Evolutionary conservation across 2,797 vertebrate genomes (phyloP), one percentile per base, ranked within the genome.

Genomic region (Ptychadena robeensis): DNA sequence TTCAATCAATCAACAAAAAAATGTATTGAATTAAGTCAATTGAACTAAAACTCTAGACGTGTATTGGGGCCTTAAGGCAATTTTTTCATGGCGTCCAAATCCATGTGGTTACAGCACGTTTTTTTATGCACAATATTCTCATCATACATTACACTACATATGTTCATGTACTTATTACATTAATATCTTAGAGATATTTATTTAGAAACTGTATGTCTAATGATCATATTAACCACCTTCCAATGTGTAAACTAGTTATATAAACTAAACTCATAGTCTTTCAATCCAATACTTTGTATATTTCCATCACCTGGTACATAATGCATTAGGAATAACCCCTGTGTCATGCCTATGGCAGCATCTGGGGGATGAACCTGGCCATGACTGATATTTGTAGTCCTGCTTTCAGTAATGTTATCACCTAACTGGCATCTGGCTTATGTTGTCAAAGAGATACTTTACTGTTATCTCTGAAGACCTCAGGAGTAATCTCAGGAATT

Each of bases 341-440:
- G 40, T 40, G 37, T 67, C 70, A 61, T 27, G 5, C 44, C 30
- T 40, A n/a, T 3, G 27, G 79, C 35, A 37, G 40, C 59, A 38
- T 67, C 64, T 25, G 10, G 40, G 28, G 80, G 65, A 65, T 83
- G 82, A 83, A 77, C n/a, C 2, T 44, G 8, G 15, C 0, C 1
- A 0, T 6, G 0, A 48, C 32, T 80, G 11, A 82, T 78, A 73
- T 37, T 61, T 63, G 25, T n/a, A 72, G 37, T 72, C 0, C 30
- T 28, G 38, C 9, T 4, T 35, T 35, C 9, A 74, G 27, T 32
- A 40, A 81, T 66, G 44, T 37, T 82, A 37, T 70, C 63, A 30
- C 75, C 86, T 79, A 78, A 48, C 35, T 65, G 77, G 59, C 68
- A 63, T 40, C 84, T 82, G 63, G 30, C 14, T 80, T 65, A 57